Percentiles rank a stretch among this genome's conserved stretches.
phyloP scores from a whole-genome alignment of 1,140 invertebrate species.

The Ceratina calcarata region DNA sequence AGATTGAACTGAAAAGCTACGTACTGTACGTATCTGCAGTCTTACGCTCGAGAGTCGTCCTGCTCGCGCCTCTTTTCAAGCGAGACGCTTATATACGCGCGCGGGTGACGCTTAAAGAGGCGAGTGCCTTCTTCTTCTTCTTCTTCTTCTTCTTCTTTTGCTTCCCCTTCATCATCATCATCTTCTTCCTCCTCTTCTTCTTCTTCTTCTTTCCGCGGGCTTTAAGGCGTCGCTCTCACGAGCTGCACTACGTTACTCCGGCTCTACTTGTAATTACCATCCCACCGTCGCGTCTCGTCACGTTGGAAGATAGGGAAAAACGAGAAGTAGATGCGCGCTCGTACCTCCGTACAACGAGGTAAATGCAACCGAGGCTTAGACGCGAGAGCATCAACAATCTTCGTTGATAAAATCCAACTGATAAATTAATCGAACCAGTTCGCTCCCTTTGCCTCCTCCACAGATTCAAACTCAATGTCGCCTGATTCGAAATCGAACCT shows the following conservation, averaged over 20 bases:
- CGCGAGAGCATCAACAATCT: too few relatives aligned
- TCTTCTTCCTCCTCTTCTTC: neutral
- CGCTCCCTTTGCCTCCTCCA: too few relatives aligned
- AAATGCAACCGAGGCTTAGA: neutral
- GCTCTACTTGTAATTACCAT: constrained; percentile 59
- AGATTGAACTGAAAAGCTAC: constrained; percentile 36
- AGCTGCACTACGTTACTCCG: constrained; percentile 36
- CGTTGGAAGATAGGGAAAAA: constrained; percentile 37
- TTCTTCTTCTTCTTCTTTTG: too few relatives aligned
- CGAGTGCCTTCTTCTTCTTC: constrained; percentile 25
- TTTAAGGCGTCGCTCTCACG: constrained; percentile 58
- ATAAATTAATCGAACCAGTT: too few relatives aligned
- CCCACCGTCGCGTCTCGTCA: constrained; percentile 16
- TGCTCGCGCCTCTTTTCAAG: constrained; percentile 42
- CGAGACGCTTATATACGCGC: constrained; percentile 25
- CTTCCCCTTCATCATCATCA: constrained; percentile 12
- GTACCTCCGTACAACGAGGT: neutral
- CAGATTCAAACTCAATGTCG: too few relatives aligned
- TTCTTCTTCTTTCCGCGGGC: constrained; percentile 27
- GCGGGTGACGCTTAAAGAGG: constrained; percentile 40
- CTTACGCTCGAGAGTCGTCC: constrained; percentile 21
- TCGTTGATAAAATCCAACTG: neutral
- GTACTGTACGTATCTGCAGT: constrained; percentile 18
- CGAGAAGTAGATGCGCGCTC: constrained; percentile 35
- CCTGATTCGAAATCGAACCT: too few relatives aligned